Evolutionary conservation across 2,888 invertebrate genomes (phyloP).

Genomic region (Agrochola lychnidis): DNA sequence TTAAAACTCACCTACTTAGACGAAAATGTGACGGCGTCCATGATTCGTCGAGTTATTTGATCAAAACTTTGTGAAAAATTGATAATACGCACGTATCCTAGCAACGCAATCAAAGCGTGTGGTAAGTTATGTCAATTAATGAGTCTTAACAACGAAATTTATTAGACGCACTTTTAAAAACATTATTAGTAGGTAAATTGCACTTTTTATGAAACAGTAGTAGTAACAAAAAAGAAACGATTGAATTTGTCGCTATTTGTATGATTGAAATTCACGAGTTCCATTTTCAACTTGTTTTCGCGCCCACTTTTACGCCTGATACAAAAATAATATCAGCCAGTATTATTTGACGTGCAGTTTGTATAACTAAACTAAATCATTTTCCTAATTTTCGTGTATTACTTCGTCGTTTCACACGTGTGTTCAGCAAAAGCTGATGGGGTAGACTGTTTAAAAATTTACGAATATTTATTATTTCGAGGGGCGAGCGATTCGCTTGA

Average conservation of each 20-base stretch:
- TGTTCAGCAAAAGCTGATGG: slow-evolving; percentile 64
- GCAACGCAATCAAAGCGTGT: slow-evolving; percentile 81
- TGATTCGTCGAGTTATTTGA: slow-evolving; percentile 63
- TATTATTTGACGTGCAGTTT: slow-evolving; percentile 15
- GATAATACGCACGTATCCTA: slow-evolving; percentile 78
- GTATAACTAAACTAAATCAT: slow-evolving; percentile 67
- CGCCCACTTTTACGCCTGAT: slow-evolving; percentile 34
- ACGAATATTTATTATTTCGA: slow-evolving; percentile 69
- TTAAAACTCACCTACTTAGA: slow-evolving; percentile 65
- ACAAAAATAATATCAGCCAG: slow-evolving; percentile 25
- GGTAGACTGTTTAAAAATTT: slow-evolving; percentile 79
- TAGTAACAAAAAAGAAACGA: not conserved
- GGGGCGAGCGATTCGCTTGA: slow-evolving; percentile 79
- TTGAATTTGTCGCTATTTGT: not conserved
- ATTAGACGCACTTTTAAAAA: not conserved
- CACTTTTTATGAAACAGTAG: not conserved
- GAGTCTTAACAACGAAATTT: slow-evolving; percentile 22
- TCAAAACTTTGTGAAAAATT: slow-evolving; percentile 66
- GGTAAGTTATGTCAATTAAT: slow-evolving; percentile 45
- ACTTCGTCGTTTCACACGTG: slow-evolving; percentile 62
- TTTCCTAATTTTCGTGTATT: slow-evolving; percentile 43
- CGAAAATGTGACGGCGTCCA: slow-evolving; percentile 42
- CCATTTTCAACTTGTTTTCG: slow-evolving; percentile 43
- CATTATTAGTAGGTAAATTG: not conserved
- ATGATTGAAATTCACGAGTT: not conserved